Evolutionary conservation across 2,888 invertebrate species (phyloP).

Genomic region (Liodrosophila aerea): DNA sequence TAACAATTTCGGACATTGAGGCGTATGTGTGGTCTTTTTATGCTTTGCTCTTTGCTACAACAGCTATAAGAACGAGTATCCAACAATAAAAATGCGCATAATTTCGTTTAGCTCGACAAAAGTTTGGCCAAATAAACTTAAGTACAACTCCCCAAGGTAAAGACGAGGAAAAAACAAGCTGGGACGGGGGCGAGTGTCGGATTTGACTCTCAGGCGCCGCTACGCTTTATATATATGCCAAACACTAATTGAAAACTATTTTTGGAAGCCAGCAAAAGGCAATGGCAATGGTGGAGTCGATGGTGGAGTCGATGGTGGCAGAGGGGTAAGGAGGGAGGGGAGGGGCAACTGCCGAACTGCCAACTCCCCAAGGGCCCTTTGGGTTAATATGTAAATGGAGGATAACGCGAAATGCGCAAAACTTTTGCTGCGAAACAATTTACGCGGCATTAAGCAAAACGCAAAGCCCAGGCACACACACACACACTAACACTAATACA

Average conservation of each 20-base stretch:
- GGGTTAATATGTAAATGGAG: constrained; percentile 72
- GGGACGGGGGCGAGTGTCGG: neutral
- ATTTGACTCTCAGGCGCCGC: constrained; percentile 45
- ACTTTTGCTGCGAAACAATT: constrained; percentile 73
- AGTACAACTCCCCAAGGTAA: constrained; percentile 56
- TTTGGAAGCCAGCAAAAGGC: constrained; percentile 46
- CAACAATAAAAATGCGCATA: constrained; percentile 72
- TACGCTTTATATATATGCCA: constrained; percentile 41
- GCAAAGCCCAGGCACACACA: constrained; percentile 55
- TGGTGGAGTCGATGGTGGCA: neutral
- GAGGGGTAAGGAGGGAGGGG: neutral
- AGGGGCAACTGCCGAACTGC: constrained; percentile 25
- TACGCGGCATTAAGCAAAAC: constrained; percentile 74
- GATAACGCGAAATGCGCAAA: constrained; percentile 72
- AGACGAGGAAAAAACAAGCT: neutral
- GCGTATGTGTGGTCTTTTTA: constrained; percentile 25
- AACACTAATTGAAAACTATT: constrained; percentile 76
- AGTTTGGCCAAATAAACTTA: constrained; percentile 67
- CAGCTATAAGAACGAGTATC: constrained; percentile 8
- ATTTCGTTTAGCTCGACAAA: constrained; percentile 58
- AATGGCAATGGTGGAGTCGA: no score
- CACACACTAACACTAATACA: constrained; percentile 38
- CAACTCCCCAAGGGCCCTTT: constrained; percentile 40
- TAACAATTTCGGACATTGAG: neutral
- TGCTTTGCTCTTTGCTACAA: constrained; percentile 16